A percentile compares a stretch with the other conserved stretches of the same genome.
Conservation (phyloP, 2,797 vertebrate genomes). For the Siniperca undulata region DNA sequence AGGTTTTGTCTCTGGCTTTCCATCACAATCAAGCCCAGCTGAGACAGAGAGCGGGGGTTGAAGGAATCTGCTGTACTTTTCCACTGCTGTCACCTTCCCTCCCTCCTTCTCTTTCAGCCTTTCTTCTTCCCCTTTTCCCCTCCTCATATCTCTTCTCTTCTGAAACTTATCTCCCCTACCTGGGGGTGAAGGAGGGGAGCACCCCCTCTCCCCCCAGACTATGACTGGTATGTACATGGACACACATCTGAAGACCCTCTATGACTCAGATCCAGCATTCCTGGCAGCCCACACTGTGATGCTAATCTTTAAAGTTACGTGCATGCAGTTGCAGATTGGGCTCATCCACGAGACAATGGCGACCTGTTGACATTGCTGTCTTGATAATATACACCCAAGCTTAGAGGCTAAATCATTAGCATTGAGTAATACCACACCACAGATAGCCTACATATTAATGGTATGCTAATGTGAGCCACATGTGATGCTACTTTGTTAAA, state of each 20-base stretch:
- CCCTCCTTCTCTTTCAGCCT: slow-evolving; percentile 10
- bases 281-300: slow-evolving; percentile 69
- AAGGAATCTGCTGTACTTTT: slow-evolving; percentile 82
- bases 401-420: slow-evolving; percentile 76
- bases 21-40: slow-evolving; percentile 79
- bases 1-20: slow-evolving; percentile 80
- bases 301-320: slow-evolving; percentile 75
- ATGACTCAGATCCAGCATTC: slow-evolving; percentile 66
- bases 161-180: slow-evolving; percentile 63
- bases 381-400: slow-evolving; percentile 67
- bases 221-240: slow-evolving; percentile 60
- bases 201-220: neutral
- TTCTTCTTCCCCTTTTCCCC: slow-evolving; percentile 1
- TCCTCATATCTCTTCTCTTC: slow-evolving; percentile 47
- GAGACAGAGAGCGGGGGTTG: slow-evolving; percentile 76
- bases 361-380: slow-evolving; percentile 72
- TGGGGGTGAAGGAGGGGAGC: slow-evolving; percentile 21
- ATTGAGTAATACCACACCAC: slow-evolving; percentile 72
- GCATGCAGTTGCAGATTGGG: slow-evolving; percentile 74
- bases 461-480: slow-evolving; percentile 58
- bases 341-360: slow-evolving; percentile 72
- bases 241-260: slow-evolving; percentile 56
- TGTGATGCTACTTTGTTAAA: slow-evolving; percentile 52
- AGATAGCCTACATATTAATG: slow-evolving; percentile 62
- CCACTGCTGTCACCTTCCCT: slow-evolving; percentile 60